These are phyloP conservation scores for Aphelinus atriplicis DNA, from an alignment of 1,140 invertebrate species.

Conservation along the genomic window DNA sequence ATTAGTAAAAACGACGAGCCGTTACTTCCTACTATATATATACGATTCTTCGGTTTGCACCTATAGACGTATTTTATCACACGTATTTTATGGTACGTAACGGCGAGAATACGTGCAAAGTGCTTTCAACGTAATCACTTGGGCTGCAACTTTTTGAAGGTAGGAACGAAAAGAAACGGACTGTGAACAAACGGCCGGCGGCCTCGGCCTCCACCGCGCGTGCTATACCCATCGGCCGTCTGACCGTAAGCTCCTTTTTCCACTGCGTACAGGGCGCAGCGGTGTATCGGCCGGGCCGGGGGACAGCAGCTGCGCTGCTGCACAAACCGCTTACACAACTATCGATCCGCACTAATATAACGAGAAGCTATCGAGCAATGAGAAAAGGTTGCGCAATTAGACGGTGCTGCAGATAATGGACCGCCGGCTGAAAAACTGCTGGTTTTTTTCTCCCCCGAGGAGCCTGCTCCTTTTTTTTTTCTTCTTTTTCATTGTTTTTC, in stretches of 20 bases:
- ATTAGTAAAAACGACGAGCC: conserved; percentile 13
- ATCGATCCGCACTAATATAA: conserved; percentile 22
- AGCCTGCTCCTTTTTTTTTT: too few species aligned
- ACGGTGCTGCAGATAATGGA: too few species aligned
- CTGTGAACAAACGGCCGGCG: conserved; percentile 23
- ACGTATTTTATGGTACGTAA: not conserved
- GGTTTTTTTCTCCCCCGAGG: too few species aligned
- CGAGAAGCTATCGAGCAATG: not conserved
- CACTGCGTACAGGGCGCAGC: not conserved
- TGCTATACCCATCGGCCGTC: conserved; percentile 26
- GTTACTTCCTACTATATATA: conserved; percentile 8
- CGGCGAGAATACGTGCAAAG: conserved; percentile 51
- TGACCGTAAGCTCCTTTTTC: conserved; percentile 27
- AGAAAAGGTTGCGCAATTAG: not conserved
- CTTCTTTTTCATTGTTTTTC: too few species aligned
- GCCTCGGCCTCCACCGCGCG: not conserved
- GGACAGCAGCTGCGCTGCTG: not conserved
- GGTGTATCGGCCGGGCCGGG: too few species aligned
- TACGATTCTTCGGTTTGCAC: not conserved
- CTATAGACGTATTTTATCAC: conserved; percentile 29
- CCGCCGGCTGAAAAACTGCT: too few species aligned
- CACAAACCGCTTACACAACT: not conserved
- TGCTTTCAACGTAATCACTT: conserved; percentile 61
- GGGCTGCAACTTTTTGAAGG: conserved; percentile 46
- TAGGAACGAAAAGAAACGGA: conserved; percentile 45